Base-by-base conservation (phyloP, 2,113 vertebrate species). In the Colossoma macropomum region DNA sequence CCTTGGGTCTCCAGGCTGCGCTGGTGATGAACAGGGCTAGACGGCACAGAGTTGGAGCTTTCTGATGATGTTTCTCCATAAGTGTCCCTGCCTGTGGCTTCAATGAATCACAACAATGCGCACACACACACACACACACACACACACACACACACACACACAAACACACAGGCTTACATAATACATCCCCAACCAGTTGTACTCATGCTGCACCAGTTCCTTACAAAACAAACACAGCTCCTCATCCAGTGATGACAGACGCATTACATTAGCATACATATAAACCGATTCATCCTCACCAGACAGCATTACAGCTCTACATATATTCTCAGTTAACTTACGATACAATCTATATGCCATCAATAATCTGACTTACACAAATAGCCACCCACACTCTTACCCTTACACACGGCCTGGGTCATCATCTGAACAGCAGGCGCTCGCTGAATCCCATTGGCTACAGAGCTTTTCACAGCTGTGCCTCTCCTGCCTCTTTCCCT, bases 61-160 rank as follows among this genome's bases (percentile, higher is more conserved):
- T 96, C 96, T 59, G 96, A 97, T 76, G 96, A 97, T 8, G 96
- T 96, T 91, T 96, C 96, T 91, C 95, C 95, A 91, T 94, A 96
- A 0, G 94, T 94, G 82, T 96, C 96, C 50, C 93, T 94, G 83
- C 95, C 94, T 90, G 94, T 93, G 87, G 95, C 95, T 92, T 90
- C 8, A 21, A 32, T 16, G 60, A 59, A 50, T 23, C 23, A 50
- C 52, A 15, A 27, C 38, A 12, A 50, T 48, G 38, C 62, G 68
- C 25, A 23, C 30, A 23, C 54, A 77, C 41, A 6, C 41, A 45
- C 9, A 45, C 41, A 45, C 41, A 11, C 41, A 45, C 41, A 45
- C 41, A 45, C 41, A 45, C 9, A 45, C 41, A 45, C 10, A 45
- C 23, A 50, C 52, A 17, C 21, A 28, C n/a, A 34, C 65, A 56